Conservation (phyloP, 1,140 invertebrate species). For the Diorhabda sublineata region DNA sequence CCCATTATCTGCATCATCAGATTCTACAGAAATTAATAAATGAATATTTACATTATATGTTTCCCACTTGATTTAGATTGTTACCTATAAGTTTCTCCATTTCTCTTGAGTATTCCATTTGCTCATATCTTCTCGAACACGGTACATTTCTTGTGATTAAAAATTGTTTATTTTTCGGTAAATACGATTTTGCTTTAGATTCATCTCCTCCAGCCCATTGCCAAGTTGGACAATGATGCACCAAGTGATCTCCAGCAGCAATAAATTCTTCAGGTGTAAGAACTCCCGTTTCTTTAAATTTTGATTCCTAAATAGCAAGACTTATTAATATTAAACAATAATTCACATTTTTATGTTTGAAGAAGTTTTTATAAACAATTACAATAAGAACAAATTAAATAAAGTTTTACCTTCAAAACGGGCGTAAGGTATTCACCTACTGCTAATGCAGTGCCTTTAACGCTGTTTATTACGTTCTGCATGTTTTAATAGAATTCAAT, state of each 20-base stretch:
- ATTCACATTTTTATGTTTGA: neutral
- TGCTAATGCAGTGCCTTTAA: conserved; percentile 90
- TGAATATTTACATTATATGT: neutral
- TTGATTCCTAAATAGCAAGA: conserved; percentile 75
- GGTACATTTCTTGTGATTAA: conserved; percentile 95
- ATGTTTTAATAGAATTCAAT: conserved; percentile 51
- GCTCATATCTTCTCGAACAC: conserved; percentile 67
- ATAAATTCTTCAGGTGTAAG: conserved; percentile 96
- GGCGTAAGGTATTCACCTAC: conserved; percentile 96
- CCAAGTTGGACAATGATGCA: conserved; percentile 99
- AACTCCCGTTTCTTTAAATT: conserved; percentile 97
- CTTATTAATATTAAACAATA: neutral
- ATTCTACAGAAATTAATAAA: conserved; percentile 52
- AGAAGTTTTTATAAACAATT: neutral
- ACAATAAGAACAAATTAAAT: neutral
- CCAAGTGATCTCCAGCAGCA: conserved; percentile 95
- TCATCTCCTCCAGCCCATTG: conserved; percentile 94
- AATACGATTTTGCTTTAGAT: conserved; percentile 76
- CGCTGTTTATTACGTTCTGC: conserved; percentile 93
- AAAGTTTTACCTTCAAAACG: conserved; percentile 75
- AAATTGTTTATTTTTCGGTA: conserved; percentile 96
- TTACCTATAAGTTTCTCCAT: conserved; percentile 74
- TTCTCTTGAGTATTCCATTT: conserved; percentile 86
- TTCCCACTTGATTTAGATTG: neutral
- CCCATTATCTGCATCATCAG: conserved; percentile 85